Evolutionary conservation across 1,140 invertebrate genomes (phyloP), one percentile per base, ranked within the genome.

Genomic region (Dryas iulia): DNA sequence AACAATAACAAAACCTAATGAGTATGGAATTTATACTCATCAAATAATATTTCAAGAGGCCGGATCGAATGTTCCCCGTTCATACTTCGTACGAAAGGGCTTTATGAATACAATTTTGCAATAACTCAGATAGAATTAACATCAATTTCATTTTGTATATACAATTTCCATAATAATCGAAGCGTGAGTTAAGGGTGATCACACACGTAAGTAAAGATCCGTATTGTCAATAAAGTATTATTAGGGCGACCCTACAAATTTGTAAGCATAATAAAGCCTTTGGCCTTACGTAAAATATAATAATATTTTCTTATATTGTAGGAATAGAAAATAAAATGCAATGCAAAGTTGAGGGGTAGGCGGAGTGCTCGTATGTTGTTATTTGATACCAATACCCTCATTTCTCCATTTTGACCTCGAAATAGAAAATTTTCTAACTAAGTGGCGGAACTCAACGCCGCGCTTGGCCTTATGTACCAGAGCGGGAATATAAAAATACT

Each of bases 161-260:
- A 72, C 69, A 81, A 84, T 86, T 86, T 82, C 80, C 82, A 87
- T 87, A 86, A 82, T 85, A 77, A 84, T 84, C 76, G 78, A 74
- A 73, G 76, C 83, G 71, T 78, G 69, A 77, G 74, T 83, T 26
- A 26, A 58, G 25, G 25, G 56, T 47, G 35, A 47, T 47, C 35
- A 18, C 14, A 47, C 35, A 47, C 35, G 14, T 47, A 47, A 35
- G 33, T 35, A 35, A 47, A 12, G 35, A 47, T 8, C 14, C 14
- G 14, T 47, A 47, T 47, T 47, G 35, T 18, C n/a, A 47, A 47
- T 47, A 47, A 18, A 21, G 35, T 47, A 47, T 18, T 47, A 21
- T 25, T 54, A 54, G 53, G 11, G 52, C 18, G 52, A 54, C 24
- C 35, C 14, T n/a, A 54, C 23, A 54, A 25, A 54, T 24, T 39